Conservation (phyloP, 2,888 invertebrate genomes). For the Gari tellinella region DNA sequence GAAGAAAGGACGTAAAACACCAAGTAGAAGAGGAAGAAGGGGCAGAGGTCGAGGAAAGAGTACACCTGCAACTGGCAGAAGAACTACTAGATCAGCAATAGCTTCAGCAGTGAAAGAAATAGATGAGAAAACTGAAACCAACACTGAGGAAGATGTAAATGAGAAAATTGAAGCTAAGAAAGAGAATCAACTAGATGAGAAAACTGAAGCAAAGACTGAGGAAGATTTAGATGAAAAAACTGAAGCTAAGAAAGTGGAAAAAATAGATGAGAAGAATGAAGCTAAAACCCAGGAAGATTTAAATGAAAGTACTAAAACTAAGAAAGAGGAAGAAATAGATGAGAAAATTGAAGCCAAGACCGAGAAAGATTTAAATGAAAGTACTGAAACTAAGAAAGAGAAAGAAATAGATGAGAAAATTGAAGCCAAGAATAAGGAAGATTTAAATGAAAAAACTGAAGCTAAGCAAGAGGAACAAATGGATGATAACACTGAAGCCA, state of each 20-base stretch:
- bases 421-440: no score
- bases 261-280: neutral
- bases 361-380: no score
- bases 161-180: neutral
- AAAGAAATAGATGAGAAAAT: no score
- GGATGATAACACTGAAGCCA: neutral
- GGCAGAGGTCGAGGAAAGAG: constrained; percentile 43
- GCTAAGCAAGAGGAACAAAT: no score
- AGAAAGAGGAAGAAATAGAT: no score
- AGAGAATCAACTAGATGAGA: neutral
- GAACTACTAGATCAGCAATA: constrained; percentile 29
- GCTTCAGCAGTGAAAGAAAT: neutral
- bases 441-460: no score
- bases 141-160: neutral
- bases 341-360: no score
- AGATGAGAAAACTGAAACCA: neutral
- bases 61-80: constrained; percentile 15
- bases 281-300: neutral
- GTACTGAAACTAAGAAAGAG: no score
- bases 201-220: no score
- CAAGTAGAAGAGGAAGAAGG: constrained; percentile 36
- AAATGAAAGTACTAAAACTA: neutral
- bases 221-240: neutral
- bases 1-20: constrained; percentile 25
- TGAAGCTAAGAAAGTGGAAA: neutral